These are phyloP conservation scores for Bufo bufo DNA, from an alignment of 2,113 vertebrate genomes.

Conservation along the genomic window DNA sequence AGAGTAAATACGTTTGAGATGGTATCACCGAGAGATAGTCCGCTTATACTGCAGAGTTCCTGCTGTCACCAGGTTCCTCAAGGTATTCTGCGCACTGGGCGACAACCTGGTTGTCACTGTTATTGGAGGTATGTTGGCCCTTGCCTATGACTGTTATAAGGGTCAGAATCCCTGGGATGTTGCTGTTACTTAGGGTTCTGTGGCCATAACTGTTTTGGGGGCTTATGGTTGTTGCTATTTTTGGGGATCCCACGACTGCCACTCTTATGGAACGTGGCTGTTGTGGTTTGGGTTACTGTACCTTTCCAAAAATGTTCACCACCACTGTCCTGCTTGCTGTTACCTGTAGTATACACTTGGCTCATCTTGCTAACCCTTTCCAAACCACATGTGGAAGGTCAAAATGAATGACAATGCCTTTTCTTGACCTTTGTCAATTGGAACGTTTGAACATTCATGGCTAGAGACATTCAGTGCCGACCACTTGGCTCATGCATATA, in stretches of 20 bases:
- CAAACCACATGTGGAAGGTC: neutral
- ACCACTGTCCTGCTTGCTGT: neutral
- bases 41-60: neutral
- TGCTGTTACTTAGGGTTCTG: neutral
- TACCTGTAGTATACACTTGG: neutral
- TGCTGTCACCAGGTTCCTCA: no score
- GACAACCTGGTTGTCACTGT: no score
- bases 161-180: no score
- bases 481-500: neutral
- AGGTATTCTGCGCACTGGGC: no score
- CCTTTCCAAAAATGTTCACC: neutral
- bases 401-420: neutral
- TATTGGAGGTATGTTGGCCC: no score
- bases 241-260: neutral
- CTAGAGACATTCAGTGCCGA: neutral
- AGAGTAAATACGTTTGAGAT: no score
- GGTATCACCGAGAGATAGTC: neutral
- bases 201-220: neutral
- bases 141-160: no score
- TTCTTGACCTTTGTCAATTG: neutral
- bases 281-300: neutral
- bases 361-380: neutral
- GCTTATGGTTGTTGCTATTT: neutral
- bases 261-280: neutral
- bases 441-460: neutral